A percentile compares a stretch with the other conserved stretches of the same genome.
Evolutionary conservation across 2,888 invertebrate genomes (phyloP).

Genomic region (Nemoura dubitans): DNA sequence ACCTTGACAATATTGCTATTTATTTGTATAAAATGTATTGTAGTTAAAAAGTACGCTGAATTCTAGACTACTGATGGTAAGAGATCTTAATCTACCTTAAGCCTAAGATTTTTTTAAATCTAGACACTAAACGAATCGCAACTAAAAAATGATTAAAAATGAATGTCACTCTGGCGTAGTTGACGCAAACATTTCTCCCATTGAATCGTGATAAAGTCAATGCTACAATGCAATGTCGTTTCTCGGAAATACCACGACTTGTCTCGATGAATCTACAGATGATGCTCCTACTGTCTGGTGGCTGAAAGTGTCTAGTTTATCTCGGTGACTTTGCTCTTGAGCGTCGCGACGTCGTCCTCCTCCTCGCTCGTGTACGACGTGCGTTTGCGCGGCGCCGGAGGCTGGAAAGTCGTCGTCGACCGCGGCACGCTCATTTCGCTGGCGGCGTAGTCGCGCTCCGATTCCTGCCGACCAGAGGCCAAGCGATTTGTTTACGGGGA

Average conservation of each 20-base stretch:
- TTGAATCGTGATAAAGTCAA: too few relatives aligned
- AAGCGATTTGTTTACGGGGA: too few relatives aligned
- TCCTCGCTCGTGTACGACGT: conserved; percentile 13
- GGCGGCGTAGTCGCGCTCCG: neutral
- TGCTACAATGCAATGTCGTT: too few relatives aligned
- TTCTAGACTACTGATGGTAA: neutral
- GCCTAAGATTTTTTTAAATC: neutral
- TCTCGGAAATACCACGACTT: too few relatives aligned
- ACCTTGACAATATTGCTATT: too few relatives aligned
- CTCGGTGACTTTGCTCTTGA: neutral
- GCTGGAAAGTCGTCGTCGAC: neutral
- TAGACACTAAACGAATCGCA: neutral
- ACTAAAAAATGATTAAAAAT: too few relatives aligned
- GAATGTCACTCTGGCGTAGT: too few relatives aligned
- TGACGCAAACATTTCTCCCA: too few relatives aligned
- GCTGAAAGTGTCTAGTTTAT: neutral
- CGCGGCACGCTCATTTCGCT: neutral
- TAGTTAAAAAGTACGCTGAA: neutral
- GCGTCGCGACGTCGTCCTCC: neutral
- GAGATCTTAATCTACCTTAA: neutral
- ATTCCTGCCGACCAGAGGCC: neutral
- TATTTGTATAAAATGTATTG: too few relatives aligned
- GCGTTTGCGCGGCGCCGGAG: neutral
- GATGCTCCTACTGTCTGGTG: too few relatives aligned
- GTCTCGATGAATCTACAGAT: too few relatives aligned